Conservation (phyloP, 2,888 invertebrate species). For the Agelastica alni region DNA sequence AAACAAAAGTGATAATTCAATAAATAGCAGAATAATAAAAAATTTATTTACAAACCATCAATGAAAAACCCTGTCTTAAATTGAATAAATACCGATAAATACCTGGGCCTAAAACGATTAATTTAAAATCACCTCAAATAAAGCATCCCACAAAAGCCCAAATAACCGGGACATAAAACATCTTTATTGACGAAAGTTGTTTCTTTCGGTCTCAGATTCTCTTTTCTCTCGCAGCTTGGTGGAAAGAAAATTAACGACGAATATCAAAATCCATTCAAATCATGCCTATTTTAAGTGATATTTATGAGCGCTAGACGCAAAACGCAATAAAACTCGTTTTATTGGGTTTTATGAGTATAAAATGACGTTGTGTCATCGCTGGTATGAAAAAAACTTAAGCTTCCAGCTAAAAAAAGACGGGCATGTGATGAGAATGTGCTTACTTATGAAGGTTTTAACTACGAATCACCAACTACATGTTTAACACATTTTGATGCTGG, state of each 20-base stretch:
- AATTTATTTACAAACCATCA: slow-evolving; percentile 3
- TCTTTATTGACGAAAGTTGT: slow-evolving; percentile 10
- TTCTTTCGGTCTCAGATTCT: neutral
- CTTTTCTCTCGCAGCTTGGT: neutral
- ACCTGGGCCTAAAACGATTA: slow-evolving; percentile 4
- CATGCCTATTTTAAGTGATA: slow-evolving; percentile 11
- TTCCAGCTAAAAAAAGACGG: no score
- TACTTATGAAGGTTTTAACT: no score
- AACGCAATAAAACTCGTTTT: neutral
- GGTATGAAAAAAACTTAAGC: neutral
- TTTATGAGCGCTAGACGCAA: slow-evolving; percentile 9
- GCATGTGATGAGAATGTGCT: no score
- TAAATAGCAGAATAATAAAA: neutral
- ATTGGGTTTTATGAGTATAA: neutral
- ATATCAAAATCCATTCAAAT: slow-evolving; percentile 16
- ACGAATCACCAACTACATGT: no score
- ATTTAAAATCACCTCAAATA: neutral
- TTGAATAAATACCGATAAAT: slow-evolving; percentile 4
- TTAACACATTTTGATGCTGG: no score
- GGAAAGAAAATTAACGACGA: slow-evolving; percentile 10
- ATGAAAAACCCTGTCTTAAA: neutral
- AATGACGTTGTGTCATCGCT: neutral
- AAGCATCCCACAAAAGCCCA: neutral
- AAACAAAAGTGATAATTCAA: no score
- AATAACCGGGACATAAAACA: slow-evolving; percentile 3